Base-by-base conservation (phyloP, 2,797 vertebrate species). In the Trachurus trachurus region DNA sequence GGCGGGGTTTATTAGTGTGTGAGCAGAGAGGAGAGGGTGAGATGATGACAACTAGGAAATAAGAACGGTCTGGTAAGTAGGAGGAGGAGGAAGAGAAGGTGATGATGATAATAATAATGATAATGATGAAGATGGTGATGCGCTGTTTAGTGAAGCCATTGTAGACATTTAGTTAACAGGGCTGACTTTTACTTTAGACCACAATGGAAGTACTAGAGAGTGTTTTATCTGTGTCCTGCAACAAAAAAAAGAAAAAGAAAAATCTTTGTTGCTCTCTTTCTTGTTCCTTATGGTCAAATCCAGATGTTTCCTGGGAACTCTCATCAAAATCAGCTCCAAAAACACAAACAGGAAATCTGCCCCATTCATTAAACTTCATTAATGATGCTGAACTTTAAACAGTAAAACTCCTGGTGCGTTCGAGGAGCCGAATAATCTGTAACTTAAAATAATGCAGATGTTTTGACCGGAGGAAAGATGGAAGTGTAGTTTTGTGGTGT, bases 61-160 rank as follows among this genome's bases (percentile, higher is more conserved):
- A 50, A 5, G 37, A 17, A 47, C 9, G 17, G n/a, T 60, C 19
- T n/a, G 11, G 34, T 22, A 68, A 40, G 54, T 59, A 31, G 21
- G 49, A 26, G 40, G 26, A 11, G 42, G 19, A 29, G 11, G 39
- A 58, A 45, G 40, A 34, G 39, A 58, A 45, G 40, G 21, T 26
- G 29, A 26, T 26, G 26, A 26, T 26, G 26, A 26, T 26, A 3
- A 26, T 26, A 3, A 26, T 26, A 3, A 26, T 26, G 26, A 26
- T 26, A 3, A 26, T 26, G 26, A 26, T 26, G 39, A 58, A 40
- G 40, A 31, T 26, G 29, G 34, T 50, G 58, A 78, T 58, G 34
- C 67, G 68, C 60, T 85, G 73, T 87, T 87, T 87, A 88, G 86
- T 80, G 47, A 92, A 69, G 84, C 81, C 78, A 74, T 83, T 85